Evolutionary conservation across 2,113 vertebrate genomes (phyloP).

Genomic region (Monopterus albus): DNA sequence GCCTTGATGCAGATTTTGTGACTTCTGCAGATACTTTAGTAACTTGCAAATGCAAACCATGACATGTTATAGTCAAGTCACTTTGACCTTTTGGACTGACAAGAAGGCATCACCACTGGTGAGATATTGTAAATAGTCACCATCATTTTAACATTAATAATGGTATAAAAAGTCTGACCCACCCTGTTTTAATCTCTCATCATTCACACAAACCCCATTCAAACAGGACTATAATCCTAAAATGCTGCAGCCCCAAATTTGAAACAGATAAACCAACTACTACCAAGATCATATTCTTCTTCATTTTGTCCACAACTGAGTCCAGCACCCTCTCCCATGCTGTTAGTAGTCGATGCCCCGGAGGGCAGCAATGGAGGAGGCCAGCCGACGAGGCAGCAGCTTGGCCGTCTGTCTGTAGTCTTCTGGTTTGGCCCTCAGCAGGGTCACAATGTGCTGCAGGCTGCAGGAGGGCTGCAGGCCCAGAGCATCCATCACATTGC

Average conservation of each 20-base stretch:
- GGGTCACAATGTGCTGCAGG: constrained; percentile 85
- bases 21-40: background rate
- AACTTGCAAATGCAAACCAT: constrained; percentile 11
- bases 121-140: constrained; percentile 23
- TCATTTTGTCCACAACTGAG: background rate
- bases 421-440: constrained; percentile 90
- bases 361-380: constrained; percentile 85
- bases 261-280: constrained; percentile 7
- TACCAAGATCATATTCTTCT: constrained; percentile 28
- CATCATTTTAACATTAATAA: constrained; percentile 13
- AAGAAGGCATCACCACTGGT: constrained; percentile 33
- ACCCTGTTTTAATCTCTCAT: constrained; percentile 23
- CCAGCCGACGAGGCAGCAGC: constrained; percentile 86
- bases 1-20: constrained; percentile 20
- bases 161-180: constrained; percentile 5
- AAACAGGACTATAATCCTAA: constrained; percentile 6
- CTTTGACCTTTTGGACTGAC: constrained; percentile 26
- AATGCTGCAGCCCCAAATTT: background rate
- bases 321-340: background rate
- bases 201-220: constrained; percentile 2
- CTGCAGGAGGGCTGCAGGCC: constrained; percentile 91
- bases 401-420: constrained; percentile 89
- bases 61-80: constrained; percentile 26
- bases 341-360: constrained; percentile 85
- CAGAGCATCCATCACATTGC: constrained; percentile 97